Base-by-base conservation (phyloP, 2,113 vertebrate species). In the Turdus rufiventris region DNA sequence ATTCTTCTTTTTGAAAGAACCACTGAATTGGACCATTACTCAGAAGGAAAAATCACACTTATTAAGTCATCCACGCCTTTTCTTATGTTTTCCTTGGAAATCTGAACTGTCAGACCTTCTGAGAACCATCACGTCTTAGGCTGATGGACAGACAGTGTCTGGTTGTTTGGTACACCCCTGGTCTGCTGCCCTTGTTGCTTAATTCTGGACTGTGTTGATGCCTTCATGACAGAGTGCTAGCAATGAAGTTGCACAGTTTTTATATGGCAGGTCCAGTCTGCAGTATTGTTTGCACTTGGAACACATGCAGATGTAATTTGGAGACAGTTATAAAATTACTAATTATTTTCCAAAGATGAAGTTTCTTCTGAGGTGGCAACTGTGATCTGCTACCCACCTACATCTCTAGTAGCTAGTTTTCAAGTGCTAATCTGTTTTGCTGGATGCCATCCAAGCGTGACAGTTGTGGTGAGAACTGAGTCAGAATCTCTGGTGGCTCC, bases 401-500 rank as follows among this genome's bases (percentile, higher is more conserved):
- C 85, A n/a, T 31, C n/a, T 82, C 62, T 29, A 50, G 42, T 26
- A 91, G 78, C 58, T 42, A 21, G 9, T 89, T 92, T 89, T 75
- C 70, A 82, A 92, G 53, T 61, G 54, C 18, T 91, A 54, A 85
- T 95, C 80, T 70, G 36, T 79, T 91, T 72, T 61, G 18, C 77
- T 92, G 91, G 54, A 54, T 76, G 54, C 33, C 24, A 36, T 66
- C 62, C 60, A 91, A 84, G 25, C 34, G 9, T 0, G 21, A 85
- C 85, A 92, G 84, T 72, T 94, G 89, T 91, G 93, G 70, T 79
- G 48, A 89, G 93, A 94, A 85, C 84, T 96, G 96, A 97, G 74
- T 96, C 93, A 97, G 87, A 91, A 47, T 91, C 74, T 94, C 81
- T 88, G 70, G 34, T 92, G 73, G 56, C 43, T 82, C 77, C 21